Conservation (phyloP, 30 jellyfish, hydroid and myxozoan species). For the Phacellophora camtschatica region DNA sequence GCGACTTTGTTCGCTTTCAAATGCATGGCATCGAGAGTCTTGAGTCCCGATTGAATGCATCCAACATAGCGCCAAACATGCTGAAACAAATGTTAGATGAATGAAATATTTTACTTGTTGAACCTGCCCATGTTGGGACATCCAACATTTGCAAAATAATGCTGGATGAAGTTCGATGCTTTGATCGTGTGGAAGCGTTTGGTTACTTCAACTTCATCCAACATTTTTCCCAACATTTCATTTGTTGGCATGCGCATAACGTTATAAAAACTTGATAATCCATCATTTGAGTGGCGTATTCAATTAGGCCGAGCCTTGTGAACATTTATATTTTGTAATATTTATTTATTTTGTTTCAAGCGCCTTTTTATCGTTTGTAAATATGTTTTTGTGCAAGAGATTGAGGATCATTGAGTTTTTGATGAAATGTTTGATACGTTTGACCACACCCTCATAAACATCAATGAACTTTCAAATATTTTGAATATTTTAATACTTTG, state of each 20-base stretch:
- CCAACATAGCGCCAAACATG: not conserved
- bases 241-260: not conserved
- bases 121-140: not conserved
- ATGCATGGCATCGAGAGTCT: too few relatives aligned
- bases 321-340: too few relatives aligned
- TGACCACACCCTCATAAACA: too few relatives aligned
- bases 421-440: not conserved
- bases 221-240: not conserved
- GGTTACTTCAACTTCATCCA: not conserved
- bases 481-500: too few relatives aligned
- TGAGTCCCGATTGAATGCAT: not conserved
- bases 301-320: too few relatives aligned
- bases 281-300: not conserved
- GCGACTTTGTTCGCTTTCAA: too few relatives aligned
- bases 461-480: too few relatives aligned
- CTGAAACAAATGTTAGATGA: not conserved
- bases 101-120: not conserved
- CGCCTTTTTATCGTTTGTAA: not conserved
- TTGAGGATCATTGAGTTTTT: too few relatives aligned
- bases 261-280: not conserved
- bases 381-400: not conserved
- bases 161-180: not conserved
- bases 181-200: not conserved
- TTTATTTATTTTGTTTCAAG: not conserved
- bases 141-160: not conserved